Base-by-base conservation (phyloP, 2,888 invertebrate species). In the Drosophila rellima region DNA sequence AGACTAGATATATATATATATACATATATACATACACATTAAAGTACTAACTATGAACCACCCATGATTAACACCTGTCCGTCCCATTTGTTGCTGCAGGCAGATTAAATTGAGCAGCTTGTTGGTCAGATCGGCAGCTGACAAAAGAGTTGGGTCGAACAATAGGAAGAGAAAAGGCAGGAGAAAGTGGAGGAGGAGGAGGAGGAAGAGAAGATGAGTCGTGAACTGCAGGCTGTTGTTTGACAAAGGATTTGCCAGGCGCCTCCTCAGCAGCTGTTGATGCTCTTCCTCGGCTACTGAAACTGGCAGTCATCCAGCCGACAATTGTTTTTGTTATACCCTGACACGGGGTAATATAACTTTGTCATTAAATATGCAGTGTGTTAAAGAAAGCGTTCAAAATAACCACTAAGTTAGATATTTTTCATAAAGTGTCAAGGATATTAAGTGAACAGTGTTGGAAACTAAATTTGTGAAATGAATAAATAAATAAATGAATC, bases 21-120 rank as follows among this genome's bases (percentile, higher is more conserved):
- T 18, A n/a, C 13, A 31, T 31, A 47, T 45, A 18, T 42, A 6
- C 26, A 23, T 23, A 26, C 17, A 31, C 10, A n/a, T 18, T 10
- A 2, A 11, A n/a, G 2, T 3, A 11, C 15, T 20, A 50, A n/a
- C 20, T 35, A 26, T 40, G 10, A 13, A 40, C 40, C 54, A 54
- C 40, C 31, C 40, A 40, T 40, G 29, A 6, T 11, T 31, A 18
- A 31, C 54, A 54, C 40, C 54, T 54, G 54, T 10, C 40, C 5
- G 13, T 29, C 11, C 6, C 54, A 33, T n/a, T 6, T 31, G 20
- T 15, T 55, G 31, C 39, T 35, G 51, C 55, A 70, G 75, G 48
- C 74, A 40, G 59, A 65, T 74, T 70, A 78, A 76, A 70, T 78
- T 74, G 70, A 70, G 70, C 59, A 55, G 62, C 67, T 77, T 66